A percentile compares a stretch with the other conserved stretches of the same genome.
Evolutionary conservation across 2,888 invertebrate genomes (phyloP).

Genomic region (Protonemura montana): DNA sequence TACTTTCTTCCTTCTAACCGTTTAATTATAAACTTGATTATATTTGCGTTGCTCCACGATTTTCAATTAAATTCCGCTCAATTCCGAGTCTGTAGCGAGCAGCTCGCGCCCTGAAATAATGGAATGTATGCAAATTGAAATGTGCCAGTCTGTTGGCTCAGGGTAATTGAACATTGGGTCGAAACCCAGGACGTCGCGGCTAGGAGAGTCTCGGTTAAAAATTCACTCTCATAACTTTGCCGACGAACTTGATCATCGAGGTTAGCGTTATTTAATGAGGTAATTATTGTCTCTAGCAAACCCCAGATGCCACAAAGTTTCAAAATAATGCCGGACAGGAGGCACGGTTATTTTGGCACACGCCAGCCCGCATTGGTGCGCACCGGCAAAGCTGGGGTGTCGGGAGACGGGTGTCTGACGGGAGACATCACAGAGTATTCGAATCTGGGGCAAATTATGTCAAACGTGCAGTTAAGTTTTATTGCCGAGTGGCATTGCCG

Average conservation of each 20-base stretch:
- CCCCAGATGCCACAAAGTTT: background rate
- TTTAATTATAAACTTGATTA: conserved; percentile 28
- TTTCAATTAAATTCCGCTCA: background rate
- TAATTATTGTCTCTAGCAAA: background rate
- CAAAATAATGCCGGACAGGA: background rate
- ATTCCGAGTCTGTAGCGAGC: background rate
- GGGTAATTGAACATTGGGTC: background rate
- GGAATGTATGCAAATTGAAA: background rate
- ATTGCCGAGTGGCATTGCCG: background rate
- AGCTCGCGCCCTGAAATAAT: background rate
- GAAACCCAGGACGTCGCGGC: background rate
- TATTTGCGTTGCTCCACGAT: background rate
- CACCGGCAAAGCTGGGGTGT: background rate
- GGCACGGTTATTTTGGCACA: background rate
- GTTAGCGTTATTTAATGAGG: background rate
- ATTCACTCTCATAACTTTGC: background rate
- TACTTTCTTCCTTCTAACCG: conserved; percentile 1
- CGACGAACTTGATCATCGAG: background rate
- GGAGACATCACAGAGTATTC: background rate
- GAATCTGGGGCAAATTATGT: background rate
- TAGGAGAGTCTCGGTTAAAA: background rate
- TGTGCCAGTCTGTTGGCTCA: background rate
- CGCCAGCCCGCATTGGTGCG: background rate
- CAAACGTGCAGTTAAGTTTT: background rate
- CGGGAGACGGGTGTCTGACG: background rate